Base-by-base conservation (phyloP, 2,888 invertebrate species). In the Willowsia nigromaculata region DNA sequence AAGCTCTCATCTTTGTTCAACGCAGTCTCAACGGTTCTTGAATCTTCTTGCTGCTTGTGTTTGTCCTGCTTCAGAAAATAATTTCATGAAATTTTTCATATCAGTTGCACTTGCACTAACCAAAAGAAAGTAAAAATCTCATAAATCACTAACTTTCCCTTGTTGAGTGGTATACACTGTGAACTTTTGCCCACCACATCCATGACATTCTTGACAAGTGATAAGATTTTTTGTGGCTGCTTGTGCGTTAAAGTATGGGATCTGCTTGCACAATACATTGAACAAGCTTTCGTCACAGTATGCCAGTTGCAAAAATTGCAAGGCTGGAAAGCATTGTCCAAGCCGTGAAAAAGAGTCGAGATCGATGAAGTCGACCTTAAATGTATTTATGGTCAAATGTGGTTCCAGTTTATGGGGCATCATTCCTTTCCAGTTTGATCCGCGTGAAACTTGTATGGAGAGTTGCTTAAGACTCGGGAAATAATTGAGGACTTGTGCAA, bases 341-440 rank as follows among this genome's bases (percentile, higher is more conserved):
- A 85, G 78, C 11, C 65, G 30, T 2, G 65, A 30, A 25, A 85
- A 50, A 22, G 85, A 85, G 13, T 85, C 85, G n/a, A 65, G 37
- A 80, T 85, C 85, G 11, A 85, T 85, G 50, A 78, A 85, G 65
- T 85, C 85, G 47, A 85, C 30, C 18, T 80, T 80, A 18, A 85
- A 59, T 13, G 62, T 65, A 7, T 30, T 37, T 27, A 85, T 65
- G 0, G 22, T 25, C 33, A 25, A 22, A 15, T 85, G 85, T 7
- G 76, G 30, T 18, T 76, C 74, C n/a, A 85, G 40, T 13, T 22
- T 85, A 22, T 74, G n/a, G 3, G 85, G 85, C 7, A 85, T 30
- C 40, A 85, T 56, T 25, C 85, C 59, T 76, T 76, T 56, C 85
- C 85, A 85, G 59, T 85, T 85, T 11, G 43, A 56, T 59, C 85